A percentile compares a stretch with the other conserved stretches of the same genome.
Evolutionary conservation across 2,113 vertebrate species (phyloP).

Genomic region (Acanthisitta chloris): DNA sequence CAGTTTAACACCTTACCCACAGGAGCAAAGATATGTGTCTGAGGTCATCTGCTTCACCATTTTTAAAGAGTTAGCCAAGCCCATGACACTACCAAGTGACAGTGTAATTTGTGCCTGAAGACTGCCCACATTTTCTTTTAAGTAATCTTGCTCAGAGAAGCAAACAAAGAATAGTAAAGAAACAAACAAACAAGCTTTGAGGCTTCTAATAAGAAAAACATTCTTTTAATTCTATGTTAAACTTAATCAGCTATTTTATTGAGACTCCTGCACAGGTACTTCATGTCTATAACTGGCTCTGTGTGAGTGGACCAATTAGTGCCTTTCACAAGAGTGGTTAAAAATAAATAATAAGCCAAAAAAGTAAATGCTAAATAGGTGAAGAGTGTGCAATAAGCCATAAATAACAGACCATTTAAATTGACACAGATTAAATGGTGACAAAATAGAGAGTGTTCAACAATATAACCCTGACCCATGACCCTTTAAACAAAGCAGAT

Average conservation of each 20-base stretch:
- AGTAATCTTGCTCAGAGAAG: not conserved
- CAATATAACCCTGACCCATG: not conserved
- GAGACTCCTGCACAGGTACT: not conserved
- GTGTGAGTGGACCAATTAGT: not conserved
- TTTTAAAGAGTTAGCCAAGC: not conserved
- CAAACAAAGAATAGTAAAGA: not conserved
- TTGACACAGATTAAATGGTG: not conserved
- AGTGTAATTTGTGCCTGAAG: not conserved
- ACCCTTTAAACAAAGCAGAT: not conserved
- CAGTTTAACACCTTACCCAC: not conserved
- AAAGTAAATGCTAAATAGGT: not conserved
- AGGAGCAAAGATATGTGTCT: not conserved
- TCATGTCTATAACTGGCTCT: not conserved
- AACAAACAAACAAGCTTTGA: not conserved
- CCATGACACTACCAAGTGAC: not conserved
- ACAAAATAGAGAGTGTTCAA: not conserved
- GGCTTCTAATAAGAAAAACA: not conserved
- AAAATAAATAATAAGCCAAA: not conserved
- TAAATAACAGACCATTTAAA: slow-evolving; percentile 16
- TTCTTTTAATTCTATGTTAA: not conserved
- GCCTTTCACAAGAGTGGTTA: not conserved
- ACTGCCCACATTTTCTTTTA: not conserved
- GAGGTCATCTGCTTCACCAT: not conserved
- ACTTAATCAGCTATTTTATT: not conserved
- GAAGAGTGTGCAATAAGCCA: not conserved